phyloP scores from a whole-genome alignment of 1,140 invertebrate genomes.

The Drosophila obscura region DNA sequence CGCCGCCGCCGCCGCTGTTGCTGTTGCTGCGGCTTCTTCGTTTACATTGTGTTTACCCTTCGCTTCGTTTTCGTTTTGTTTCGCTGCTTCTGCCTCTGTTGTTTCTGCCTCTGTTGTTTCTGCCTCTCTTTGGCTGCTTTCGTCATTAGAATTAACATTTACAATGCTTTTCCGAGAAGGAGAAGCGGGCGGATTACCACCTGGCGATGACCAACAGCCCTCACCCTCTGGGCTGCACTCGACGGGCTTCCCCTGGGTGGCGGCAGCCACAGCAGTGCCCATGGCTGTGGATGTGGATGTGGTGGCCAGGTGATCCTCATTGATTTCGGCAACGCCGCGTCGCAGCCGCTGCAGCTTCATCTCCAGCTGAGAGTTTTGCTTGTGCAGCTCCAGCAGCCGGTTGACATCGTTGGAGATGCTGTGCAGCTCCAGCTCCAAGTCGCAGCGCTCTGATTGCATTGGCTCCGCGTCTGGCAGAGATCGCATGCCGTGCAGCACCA shows the following conservation, averaged over 20 bases:
- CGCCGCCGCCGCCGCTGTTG: slow-evolving; percentile 20
- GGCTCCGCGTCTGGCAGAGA: slow-evolving; percentile 52
- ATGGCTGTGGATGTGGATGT: not conserved
- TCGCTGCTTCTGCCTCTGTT: slow-evolving; percentile 3
- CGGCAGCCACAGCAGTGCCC: slow-evolving; percentile 63
- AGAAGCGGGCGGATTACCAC: slow-evolving; percentile 18
- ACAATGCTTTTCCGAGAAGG: slow-evolving; percentile 61
- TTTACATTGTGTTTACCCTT: slow-evolving; percentile 45
- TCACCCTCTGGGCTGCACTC: slow-evolving; percentile 40
- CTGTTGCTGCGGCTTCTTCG: slow-evolving; percentile 18
- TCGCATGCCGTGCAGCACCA: slow-evolving; percentile 72
- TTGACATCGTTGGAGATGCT: slow-evolving; percentile 83
- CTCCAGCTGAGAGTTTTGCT: slow-evolving; percentile 78
- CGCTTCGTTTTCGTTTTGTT: slow-evolving; percentile 35
- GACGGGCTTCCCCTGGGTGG: slow-evolving; percentile 56
- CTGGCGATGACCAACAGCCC: not conserved
- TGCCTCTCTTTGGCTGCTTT: slow-evolving; percentile 21
- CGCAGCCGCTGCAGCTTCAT: slow-evolving; percentile 75
- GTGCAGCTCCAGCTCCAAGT: slow-evolving; percentile 62
- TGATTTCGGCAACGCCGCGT: slow-evolving; percentile 78
- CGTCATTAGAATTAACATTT: slow-evolving; percentile 73
- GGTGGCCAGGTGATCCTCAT: slow-evolving; percentile 73
- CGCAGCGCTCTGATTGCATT: slow-evolving; percentile 67
- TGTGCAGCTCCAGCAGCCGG: slow-evolving; percentile 71
- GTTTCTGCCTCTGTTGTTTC: slow-evolving; percentile 1